These are phyloP conservation scores for Drosophila dunni DNA, from an alignment of 1,140 invertebrate genomes.

Conservation along the genomic window DNA sequence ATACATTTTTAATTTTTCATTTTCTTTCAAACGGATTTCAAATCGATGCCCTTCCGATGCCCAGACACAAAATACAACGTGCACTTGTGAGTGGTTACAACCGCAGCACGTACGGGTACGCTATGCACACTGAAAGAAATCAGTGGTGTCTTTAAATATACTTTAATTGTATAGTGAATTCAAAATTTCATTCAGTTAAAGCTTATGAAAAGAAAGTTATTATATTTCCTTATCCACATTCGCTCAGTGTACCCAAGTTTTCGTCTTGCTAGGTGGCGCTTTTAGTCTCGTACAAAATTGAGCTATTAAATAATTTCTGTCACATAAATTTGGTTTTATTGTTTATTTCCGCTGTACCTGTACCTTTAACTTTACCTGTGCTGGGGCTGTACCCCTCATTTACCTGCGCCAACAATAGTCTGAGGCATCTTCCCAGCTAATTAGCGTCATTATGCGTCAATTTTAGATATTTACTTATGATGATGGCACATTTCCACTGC, in stretches of 20 bases:
- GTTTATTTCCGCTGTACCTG: conserved; percentile 70
- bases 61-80: background rate
- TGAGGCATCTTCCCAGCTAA: conserved; percentile 63
- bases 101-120: conserved; percentile 61
- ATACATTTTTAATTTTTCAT: conserved; percentile 81
- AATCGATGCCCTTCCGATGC: conserved; percentile 60
- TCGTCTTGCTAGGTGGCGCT: conserved; percentile 34
- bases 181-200: too few species aligned
- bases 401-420: conserved; percentile 26
- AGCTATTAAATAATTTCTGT: conserved; percentile 83
- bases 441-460: conserved; percentile 78
- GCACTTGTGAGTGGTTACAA: conserved; percentile 53
- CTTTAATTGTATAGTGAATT: too few species aligned
- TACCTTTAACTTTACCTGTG: too few species aligned
- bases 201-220: too few species aligned
- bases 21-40: conserved; percentile 69
- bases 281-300: conserved; percentile 60
- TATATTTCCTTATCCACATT: background rate
- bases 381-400: background rate
- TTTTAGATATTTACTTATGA: conserved; percentile 67
- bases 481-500: conserved; percentile 56
- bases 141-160: background rate
- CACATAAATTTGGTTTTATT: conserved; percentile 81
- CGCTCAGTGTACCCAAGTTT: conserved; percentile 13
- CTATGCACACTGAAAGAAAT: conserved; percentile 18